Percentiles rank a stretch among this genome's conserved stretches.
phyloP scores from a whole-genome alignment of 2,113 vertebrate genomes.

The Coryphaenoides rupestris region DNA sequence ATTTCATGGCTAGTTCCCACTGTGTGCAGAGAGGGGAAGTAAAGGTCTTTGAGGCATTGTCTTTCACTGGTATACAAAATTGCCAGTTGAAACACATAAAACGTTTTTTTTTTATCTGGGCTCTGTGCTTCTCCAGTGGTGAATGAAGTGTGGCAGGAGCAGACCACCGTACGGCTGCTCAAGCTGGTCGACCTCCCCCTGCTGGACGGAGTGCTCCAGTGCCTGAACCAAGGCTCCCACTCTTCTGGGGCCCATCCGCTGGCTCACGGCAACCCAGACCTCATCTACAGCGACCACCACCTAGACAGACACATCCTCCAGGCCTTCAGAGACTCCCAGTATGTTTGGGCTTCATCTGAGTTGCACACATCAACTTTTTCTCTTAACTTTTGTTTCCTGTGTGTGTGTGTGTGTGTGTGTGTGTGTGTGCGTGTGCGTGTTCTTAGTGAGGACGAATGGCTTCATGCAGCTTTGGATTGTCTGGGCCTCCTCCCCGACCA shows the following conservation, averaged over 20 bases:
- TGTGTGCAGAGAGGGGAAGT: no score
- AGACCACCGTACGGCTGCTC: slow-evolving; percentile 85
- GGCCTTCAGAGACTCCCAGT: slow-evolving; percentile 89
- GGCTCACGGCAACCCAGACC: slow-evolving; percentile 54
- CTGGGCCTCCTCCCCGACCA: slow-evolving; percentile 89
- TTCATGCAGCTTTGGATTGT: slow-evolving; percentile 84
- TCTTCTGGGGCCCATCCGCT: slow-evolving; percentile 28
- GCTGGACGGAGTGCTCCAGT: slow-evolving; percentile 83
- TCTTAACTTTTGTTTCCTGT: background rate
- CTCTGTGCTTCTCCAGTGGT: slow-evolving; percentile 70
- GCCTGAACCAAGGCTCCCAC: slow-evolving; percentile 44
- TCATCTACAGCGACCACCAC: slow-evolving; percentile 79
- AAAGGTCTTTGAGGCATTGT: no score
- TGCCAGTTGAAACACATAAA: no score
- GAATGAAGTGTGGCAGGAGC: slow-evolving; percentile 89
- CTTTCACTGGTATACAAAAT: no score
- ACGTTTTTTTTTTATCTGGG: background rate
- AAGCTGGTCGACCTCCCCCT: slow-evolving; percentile 89
- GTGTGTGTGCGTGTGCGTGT: background rate
- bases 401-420: no score
- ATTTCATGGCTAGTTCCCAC: no score
- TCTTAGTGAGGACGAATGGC: slow-evolving; percentile 85
- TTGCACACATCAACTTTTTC: background rate
- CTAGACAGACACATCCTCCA: slow-evolving; percentile 89
- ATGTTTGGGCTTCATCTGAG: slow-evolving; percentile 39